These are phyloP conservation scores for Coryphaenoides rupestris DNA, from an alignment of 2,113 vertebrate genomes.

Conservation along the genomic window DNA sequence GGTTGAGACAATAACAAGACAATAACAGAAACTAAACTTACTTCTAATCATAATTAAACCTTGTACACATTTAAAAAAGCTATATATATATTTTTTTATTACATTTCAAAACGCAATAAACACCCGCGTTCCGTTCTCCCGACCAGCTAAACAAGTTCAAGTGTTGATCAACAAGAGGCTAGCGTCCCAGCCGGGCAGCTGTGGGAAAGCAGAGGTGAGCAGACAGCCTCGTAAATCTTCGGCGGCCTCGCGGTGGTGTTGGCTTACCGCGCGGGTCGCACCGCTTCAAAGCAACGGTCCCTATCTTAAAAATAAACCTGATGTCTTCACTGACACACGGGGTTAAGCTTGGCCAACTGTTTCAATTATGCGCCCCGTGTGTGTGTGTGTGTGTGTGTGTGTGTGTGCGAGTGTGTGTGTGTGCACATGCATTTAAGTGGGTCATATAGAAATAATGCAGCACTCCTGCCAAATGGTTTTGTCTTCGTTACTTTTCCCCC, in stretches of 20 bases:
- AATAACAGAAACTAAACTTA: too few relatives aligned
- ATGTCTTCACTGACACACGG: slow-evolving; percentile 37
- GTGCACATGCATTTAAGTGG: not conserved
- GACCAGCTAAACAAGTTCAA: too few relatives aligned
- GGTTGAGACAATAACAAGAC: too few relatives aligned
- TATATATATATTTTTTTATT: too few relatives aligned
- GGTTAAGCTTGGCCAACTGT: slow-evolving; percentile 33
- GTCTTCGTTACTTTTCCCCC: too few relatives aligned
- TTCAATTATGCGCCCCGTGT: slow-evolving; percentile 1
- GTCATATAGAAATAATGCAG: not conserved
- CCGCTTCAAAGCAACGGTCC: slow-evolving; percentile 27
- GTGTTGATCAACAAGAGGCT: not conserved
- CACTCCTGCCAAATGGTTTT: too few relatives aligned
- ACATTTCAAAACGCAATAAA: too few relatives aligned
- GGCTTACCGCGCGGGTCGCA: slow-evolving; percentile 31
- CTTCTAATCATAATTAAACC: too few relatives aligned
- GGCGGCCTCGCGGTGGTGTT: slow-evolving; percentile 31
- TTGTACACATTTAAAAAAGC: too few relatives aligned
- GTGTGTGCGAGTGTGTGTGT: not conserved
- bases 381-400: not conserved
- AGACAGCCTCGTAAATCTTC: slow-evolving; percentile 27
- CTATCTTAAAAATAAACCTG: slow-evolving; percentile 36
- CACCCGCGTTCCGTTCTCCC: too few relatives aligned
- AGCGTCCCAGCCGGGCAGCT: slow-evolving; percentile 35
- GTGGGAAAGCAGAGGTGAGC: slow-evolving; percentile 25